Evolutionary conservation across 2,797 vertebrate species (phyloP).

Genomic region (Aldrovandia affinis): DNA sequence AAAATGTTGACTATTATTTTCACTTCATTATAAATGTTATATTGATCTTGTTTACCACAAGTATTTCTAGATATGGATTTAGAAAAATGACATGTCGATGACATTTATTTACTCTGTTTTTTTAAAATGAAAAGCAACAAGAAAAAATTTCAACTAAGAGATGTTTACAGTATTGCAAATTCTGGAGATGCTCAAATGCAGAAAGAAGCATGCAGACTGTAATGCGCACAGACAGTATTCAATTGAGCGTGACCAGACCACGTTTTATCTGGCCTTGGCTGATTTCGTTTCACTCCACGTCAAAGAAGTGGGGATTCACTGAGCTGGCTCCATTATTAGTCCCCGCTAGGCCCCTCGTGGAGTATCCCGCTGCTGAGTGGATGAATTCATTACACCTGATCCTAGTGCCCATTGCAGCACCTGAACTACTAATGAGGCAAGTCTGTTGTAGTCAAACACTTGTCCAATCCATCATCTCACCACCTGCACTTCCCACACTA

Average conservation of each 20-base stretch:
- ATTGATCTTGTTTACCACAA: no score
- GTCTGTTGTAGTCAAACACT: conserved; percentile 51
- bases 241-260: conserved; percentile 45
- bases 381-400: conserved; percentile 61
- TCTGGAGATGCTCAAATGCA: conserved; percentile 19
- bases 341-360: conserved; percentile 41
- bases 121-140: no score
- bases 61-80: no score
- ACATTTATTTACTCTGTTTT: no score
- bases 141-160: no score
- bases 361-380: conserved; percentile 48
- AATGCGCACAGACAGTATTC: conserved; percentile 38
- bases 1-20: no score
- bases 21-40: no score
- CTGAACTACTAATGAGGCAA: conserved; percentile 59
- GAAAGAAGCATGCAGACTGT: conserved; percentile 37
- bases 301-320: conserved; percentile 29
- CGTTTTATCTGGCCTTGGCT: conserved; percentile 40
- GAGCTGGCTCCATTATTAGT: conserved; percentile 37
- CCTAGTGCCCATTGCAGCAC: conserved; percentile 52
- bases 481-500: conserved; percentile 43
- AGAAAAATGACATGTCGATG: no score
- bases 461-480: conserved; percentile 57
- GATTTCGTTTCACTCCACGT: conserved; percentile 44
- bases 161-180: no score